Evolutionary conservation across 2,113 vertebrate genomes (phyloP).

Genomic region (Oreotrochilus melanogaster): DNA sequence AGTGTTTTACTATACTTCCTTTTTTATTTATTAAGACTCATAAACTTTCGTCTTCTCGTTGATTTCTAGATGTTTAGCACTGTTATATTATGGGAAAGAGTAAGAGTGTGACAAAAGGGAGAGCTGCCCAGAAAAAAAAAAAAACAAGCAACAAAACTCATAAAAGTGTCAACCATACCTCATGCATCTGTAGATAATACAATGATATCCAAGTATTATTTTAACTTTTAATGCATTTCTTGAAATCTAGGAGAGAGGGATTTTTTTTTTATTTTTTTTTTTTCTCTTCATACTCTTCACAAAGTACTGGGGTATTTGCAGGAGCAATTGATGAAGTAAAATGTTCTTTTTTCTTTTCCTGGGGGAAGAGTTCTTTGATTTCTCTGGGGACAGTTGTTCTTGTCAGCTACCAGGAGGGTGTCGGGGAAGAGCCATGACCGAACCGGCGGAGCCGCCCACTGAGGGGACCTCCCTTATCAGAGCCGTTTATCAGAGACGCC

Average conservation of each 20-base stretch:
- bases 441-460: slow-evolving; percentile 76
- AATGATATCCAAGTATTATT: not conserved
- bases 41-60: not conserved
- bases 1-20: not conserved
- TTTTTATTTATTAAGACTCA: not conserved
- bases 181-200: not conserved
- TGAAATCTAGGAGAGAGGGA: not conserved
- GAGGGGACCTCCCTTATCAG: slow-evolving; percentile 90
- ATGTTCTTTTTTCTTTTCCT: not conserved
- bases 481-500: slow-evolving; percentile 87
- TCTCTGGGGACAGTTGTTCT: not conserved
- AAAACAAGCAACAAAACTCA: too few species aligned
- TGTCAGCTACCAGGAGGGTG: not conserved
- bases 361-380: not conserved
- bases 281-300: not conserved
- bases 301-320: fast-evolving
- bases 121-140: not conserved
- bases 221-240: not conserved
- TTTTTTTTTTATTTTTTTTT: too few species aligned
- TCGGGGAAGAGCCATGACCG: slow-evolving; percentile 67
- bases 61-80: not conserved
- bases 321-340: not conserved
- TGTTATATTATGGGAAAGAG: not conserved
- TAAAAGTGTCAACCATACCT: not conserved
- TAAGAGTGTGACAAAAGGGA: not conserved